Base-by-base conservation (phyloP, 1,140 invertebrate genomes). In the Apis dorsata region DNA sequence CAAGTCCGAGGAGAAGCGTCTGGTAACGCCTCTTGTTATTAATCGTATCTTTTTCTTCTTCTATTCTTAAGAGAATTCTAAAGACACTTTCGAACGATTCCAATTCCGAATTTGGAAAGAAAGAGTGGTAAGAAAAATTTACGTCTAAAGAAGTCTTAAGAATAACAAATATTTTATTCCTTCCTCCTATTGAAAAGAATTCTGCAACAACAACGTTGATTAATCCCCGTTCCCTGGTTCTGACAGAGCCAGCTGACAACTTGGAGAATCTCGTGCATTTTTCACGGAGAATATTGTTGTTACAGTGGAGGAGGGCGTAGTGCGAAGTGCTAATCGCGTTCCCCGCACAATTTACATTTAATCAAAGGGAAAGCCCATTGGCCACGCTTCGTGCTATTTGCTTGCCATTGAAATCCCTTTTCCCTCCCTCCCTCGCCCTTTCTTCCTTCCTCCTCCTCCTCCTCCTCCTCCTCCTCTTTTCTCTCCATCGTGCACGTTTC, bases 361-460 rank as follows among this genome's bases (percentile, higher is more conserved):
- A 93, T 93, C 92, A 93, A 93, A 93, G 91, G 92, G 90, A 93
- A 91, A 93, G 91, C 91, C 91, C 91, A 92, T 93, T 92, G 92
- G 90, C 91, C 91, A 89, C 89, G 90, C 88, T 90, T 90, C 90
- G 89, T 91, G 92, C 90, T 93, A 93, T 92, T 93, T 93, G 90
- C 93, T 92, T 91, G 89, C 91, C 90, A 93, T 93, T 93, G 91
- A 93, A 93, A 93, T 93, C 92, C 91, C 90, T 88, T 87, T 84
- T 70, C 59, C 71, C 63, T 59, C 49, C 49, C 21, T 59, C 68
- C 59, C 73, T 44, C 21, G 53, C 68, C 59, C 73, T 44, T 68
- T 78, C 73, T 73, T 69, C 63, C 7, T 59, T 81, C 59, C 62
- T 28, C 11, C 2, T 12, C 28, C 51, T 75, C 78, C 24, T 15